phyloP scores from a whole-genome alignment of 2,888 invertebrate genomes.

The Halictus ligatus region DNA sequence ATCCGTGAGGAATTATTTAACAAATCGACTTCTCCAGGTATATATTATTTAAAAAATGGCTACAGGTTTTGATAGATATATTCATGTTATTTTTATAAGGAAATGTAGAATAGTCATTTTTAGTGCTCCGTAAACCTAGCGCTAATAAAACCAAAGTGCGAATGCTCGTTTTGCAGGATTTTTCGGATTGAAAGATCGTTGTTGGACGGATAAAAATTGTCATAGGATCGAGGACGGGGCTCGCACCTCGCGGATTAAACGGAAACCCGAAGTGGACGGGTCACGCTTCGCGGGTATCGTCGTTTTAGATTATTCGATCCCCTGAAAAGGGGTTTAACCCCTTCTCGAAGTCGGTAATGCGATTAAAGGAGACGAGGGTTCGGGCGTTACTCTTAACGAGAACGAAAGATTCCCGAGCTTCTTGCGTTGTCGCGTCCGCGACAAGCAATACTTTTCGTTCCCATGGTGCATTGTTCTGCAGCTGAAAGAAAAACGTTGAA shows the following conservation, averaged over 20 bases:
- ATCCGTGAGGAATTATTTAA: no score
- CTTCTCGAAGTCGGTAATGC: slow-evolving; percentile 21
- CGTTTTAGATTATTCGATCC: slow-evolving; percentile 31
- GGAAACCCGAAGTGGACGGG: slow-evolving; percentile 26
- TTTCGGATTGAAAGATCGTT: background rate
- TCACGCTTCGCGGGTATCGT: background rate
- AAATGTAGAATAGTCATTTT: no score
- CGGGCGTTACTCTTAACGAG: slow-evolving; percentile 23
- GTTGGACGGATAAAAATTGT: background rate
- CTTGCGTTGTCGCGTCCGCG: background rate
- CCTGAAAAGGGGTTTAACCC: slow-evolving; percentile 30
- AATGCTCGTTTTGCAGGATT: background rate
- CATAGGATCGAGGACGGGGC: background rate
- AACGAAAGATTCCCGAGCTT: slow-evolving; percentile 19
- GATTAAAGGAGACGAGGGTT: slow-evolving; percentile 26
- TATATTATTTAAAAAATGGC: no score
- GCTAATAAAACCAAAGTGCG: no score
- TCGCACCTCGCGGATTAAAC: slow-evolving; percentile 17
- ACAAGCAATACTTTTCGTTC: background rate
- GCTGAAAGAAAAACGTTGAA: background rate
- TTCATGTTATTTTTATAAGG: no score
- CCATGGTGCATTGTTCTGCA: background rate
- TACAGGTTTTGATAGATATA: no score
- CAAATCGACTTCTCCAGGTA: no score
- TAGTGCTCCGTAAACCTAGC: no score